A percentile compares a stretch with the other conserved stretches of the same genome.
Conservation (phyloP, 2,113 vertebrate genomes). For the Phyllostomus discolor region DNA sequence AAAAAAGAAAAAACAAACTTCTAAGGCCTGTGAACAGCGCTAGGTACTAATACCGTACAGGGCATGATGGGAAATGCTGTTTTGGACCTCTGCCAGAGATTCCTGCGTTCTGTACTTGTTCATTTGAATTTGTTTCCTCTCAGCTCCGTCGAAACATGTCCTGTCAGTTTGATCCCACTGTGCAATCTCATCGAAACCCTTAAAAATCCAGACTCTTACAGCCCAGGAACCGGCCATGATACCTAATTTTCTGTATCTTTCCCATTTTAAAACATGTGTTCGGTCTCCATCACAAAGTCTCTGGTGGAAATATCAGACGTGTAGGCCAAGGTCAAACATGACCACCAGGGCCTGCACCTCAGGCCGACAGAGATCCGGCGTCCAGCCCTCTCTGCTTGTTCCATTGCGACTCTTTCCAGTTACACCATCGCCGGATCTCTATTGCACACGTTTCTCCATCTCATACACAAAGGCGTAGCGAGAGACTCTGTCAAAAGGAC, state of each 20-base stretch:
- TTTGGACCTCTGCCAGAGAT: background rate
- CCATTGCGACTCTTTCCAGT: background rate
- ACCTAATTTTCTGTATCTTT: background rate
- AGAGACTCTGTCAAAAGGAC: conserved; percentile 26
- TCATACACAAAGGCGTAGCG: background rate
- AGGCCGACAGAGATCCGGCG: background rate
- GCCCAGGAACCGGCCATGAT: background rate
- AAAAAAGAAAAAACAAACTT: background rate
- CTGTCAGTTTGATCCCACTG: background rate
- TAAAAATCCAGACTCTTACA: background rate
- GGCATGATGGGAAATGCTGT: background rate
- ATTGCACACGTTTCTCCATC: background rate
- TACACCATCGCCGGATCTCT: background rate
- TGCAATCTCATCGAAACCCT: background rate
- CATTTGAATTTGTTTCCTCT: background rate
- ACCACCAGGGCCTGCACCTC: background rate
- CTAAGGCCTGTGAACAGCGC: background rate
- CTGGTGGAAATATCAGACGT: background rate
- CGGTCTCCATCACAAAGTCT: background rate
- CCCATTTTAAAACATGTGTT: background rate
- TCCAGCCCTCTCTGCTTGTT: background rate
- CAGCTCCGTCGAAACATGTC: background rate
- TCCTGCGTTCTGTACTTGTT: background rate
- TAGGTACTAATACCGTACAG: background rate
- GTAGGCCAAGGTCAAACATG: background rate